Conservation (phyloP, 2,797 vertebrate species). For the Acanthiza pusilla region DNA sequence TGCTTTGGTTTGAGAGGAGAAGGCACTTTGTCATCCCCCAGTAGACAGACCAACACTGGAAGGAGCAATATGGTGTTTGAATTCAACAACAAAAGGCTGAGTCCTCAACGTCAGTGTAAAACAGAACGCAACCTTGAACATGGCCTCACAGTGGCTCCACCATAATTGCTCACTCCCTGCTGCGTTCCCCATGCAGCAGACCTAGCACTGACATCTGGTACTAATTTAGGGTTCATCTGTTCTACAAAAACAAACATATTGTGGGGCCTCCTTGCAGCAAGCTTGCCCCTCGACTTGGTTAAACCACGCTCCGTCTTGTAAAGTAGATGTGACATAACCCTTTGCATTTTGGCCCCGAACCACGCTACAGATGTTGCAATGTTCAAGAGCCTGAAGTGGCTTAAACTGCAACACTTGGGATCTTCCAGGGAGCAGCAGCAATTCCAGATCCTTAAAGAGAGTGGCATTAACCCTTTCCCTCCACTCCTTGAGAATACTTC, state of each 20-base stretch:
- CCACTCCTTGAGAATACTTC: too few relatives aligned
- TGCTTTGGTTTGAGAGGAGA: not conserved
- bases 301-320: conserved; percentile 45
- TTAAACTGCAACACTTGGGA: not conserved
- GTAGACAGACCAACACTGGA: not conserved
- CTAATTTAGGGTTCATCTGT: conserved; percentile 63
- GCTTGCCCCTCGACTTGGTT: conserved; percentile 59
- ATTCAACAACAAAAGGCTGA: not conserved
- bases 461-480: not conserved
- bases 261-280: conserved; percentile 52
- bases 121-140: conserved; percentile 46
- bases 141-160: conserved; percentile 62
- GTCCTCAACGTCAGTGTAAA: conserved; percentile 28
- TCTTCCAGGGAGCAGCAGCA: conserved; percentile 6
- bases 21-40: not conserved
- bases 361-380: conserved; percentile 11
- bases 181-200: conserved; percentile 50
- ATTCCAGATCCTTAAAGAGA: not conserved
- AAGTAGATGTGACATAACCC: conserved; percentile 63
- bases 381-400: conserved; percentile 7
- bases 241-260: conserved; percentile 63
- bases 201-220: conserved; percentile 60
- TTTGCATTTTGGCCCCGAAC: conserved; percentile 50
- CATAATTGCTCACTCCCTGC: conserved; percentile 60
- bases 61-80: not conserved